Evolutionary conservation across 2,113 vertebrate species (phyloP), one percentile per base, ranked within the genome.

Genomic region (Coryphaenoides rupestris): DNA sequence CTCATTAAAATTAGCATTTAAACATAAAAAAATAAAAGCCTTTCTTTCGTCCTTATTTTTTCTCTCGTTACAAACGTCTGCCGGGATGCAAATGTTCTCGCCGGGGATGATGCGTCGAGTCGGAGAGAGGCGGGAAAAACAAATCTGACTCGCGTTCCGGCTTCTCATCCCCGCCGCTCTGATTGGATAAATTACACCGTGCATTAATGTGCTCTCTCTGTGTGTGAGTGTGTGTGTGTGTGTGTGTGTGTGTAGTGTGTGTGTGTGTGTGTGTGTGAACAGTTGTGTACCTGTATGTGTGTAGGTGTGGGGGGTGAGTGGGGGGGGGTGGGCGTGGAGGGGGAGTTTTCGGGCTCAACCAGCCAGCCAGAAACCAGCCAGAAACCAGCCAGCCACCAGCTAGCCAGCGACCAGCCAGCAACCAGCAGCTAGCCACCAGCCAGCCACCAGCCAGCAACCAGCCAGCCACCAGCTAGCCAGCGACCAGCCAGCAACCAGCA

Each of bases 1-100:
- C 47, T 89, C 87, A 85, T 89, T 86, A 89, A 89, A 88, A 88
- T 73, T 66, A 82, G 87, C 83, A 87, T 87, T 88, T 85, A 84
- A 82, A 84, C 85, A 87, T 87, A 87, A 86, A 84, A 87, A 87
- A 61, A 19, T n/a, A 59, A 59, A 89, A 80, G 78, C 82, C 87
- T 7, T 58, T 28, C 14, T 58, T 28, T 58, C 23, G n/a, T n/a
- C n/a, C n/a, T n/a, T n/a, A n/a, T 58, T 57, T 5, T 55, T 55
- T 0, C 10, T 85, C 86, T 84, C 81, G 74, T 85, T 84, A 82
- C 79, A 82, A 86, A 87, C 82, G 78, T 70, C 50, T 84, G 82
- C 82, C 76, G 77, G 78, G 75, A 86, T 77, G 77, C 59, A 24
- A 9, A 61, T 46, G 33, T 40, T 40, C 33, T 19, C 23, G 45